phyloP scores from a whole-genome alignment of 1,140 invertebrate species.

The Streblospio benedicti region DNA sequence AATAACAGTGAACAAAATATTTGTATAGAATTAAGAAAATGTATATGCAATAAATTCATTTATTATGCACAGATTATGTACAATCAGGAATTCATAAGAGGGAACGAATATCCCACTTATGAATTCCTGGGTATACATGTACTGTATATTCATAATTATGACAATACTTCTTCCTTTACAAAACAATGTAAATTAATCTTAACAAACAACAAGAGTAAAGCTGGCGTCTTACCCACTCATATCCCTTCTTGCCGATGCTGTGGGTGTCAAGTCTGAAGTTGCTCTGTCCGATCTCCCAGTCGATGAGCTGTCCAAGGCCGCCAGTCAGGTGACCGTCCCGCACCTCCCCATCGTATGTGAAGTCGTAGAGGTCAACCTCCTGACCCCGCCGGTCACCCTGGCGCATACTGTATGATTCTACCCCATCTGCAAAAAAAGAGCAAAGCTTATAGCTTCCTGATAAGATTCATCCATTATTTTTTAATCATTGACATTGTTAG shows the following conservation, averaged over 20 bases:
- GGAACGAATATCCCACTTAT: background rate
- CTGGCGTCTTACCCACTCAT: slow-evolving; percentile 82
- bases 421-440: slow-evolving; percentile 57
- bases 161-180: background rate
- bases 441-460: too few relatives aligned
- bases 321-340: slow-evolving; percentile 50
- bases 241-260: slow-evolving; percentile 60
- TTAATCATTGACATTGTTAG: too few relatives aligned
- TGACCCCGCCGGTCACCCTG: slow-evolving; percentile 59
- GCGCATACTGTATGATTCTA: slow-evolving; percentile 73
- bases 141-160: background rate
- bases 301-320: slow-evolving; percentile 79
- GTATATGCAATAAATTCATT: background rate
- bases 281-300: slow-evolving; percentile 59
- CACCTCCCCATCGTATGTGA: slow-evolving; percentile 44
- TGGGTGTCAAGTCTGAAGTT: slow-evolving; percentile 64
- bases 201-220: too few relatives aligned
- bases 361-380: slow-evolving; percentile 44
- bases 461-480: too few relatives aligned
- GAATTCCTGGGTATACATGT: background rate
- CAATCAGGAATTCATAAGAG: background rate
- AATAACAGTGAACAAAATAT: background rate
- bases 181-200: too few relatives aligned
- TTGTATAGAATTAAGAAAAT: background rate
- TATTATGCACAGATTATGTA: background rate